These are phyloP conservation scores for Isichthys henryi DNA, from an alignment of 2,113 vertebrate genomes.

Conservation along the genomic window DNA sequence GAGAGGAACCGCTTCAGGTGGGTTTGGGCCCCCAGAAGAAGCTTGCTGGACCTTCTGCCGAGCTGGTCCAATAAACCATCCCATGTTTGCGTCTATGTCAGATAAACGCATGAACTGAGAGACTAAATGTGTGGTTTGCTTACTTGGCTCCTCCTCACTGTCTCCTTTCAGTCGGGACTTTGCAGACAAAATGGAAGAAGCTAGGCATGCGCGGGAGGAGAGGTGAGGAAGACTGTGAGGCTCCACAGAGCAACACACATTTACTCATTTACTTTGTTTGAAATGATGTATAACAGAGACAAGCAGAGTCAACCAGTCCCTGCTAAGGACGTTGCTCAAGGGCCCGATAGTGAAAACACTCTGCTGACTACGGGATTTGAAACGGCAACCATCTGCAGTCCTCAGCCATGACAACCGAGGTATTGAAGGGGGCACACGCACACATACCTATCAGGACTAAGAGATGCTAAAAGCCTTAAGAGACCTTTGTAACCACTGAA, in stretches of 20 bases:
- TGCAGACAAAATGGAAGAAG: conserved; percentile 84
- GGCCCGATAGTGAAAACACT: not conserved
- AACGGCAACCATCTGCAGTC: not conserved
- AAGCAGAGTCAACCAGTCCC: not conserved
- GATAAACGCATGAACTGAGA: not conserved
- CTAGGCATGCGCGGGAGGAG: conserved; percentile 83
- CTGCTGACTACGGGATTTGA: not conserved
- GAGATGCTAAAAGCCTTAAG: not conserved
- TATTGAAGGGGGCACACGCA: not conserved
- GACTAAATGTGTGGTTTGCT: not conserved
- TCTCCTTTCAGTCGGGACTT: conserved; percentile 69
- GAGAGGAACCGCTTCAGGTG: conserved; percentile 93
- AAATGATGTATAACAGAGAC: not conserved
- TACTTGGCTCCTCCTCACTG: not conserved
- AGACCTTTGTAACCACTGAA: not conserved
- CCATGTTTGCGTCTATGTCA: not conserved
- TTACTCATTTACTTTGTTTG: not conserved
- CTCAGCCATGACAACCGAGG: not conserved
- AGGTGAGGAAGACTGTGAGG: conserved; percentile 63
- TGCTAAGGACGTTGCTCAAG: not conserved
- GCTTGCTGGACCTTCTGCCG: not conserved
- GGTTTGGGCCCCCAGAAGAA: conserved; percentile 32
- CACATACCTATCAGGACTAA: not conserved
- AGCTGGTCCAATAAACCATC: not conserved
- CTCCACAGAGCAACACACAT: not conserved